Conservation (phyloP, 2,113 vertebrate genomes). For the Nesoenas mayeri region DNA sequence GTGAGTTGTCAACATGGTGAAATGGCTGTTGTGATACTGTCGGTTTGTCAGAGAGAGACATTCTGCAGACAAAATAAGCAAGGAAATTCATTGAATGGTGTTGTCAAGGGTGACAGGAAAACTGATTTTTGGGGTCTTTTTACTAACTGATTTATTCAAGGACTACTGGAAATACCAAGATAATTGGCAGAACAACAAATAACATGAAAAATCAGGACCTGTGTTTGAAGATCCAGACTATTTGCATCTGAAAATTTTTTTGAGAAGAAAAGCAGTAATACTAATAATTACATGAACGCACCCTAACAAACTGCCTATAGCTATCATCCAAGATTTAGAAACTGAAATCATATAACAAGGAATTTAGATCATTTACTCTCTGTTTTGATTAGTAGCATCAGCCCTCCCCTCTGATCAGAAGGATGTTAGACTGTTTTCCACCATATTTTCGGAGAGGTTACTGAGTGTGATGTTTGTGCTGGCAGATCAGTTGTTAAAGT, state of each 20-base stretch:
- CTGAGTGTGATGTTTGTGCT: neutral
- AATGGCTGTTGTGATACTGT: neutral
- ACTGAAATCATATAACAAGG: neutral
- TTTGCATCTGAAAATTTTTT: neutral
- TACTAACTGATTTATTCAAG: neutral
- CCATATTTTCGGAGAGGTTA: neutral
- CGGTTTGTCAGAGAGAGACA: neutral
- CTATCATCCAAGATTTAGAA: neutral
- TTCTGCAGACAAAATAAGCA: neutral
- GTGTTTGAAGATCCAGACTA: neutral
- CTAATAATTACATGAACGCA: neutral
- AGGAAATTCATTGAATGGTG: neutral
- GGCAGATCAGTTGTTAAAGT: neutral
- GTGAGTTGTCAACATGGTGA: neutral
- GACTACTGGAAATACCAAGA: neutral
- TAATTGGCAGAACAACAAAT: neutral
- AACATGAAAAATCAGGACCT: neutral
- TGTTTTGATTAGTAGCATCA: neutral
- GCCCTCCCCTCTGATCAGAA: neutral
- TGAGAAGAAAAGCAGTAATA: neutral
- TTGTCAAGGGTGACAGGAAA: neutral
- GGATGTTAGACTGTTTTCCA: neutral
- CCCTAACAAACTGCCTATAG: fast-evolving
- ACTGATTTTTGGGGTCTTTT: neutral
- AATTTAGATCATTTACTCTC: neutral